Evolutionary conservation across 2,888 invertebrate species (phyloP).

Genomic region (Rhingia campestris): DNA sequence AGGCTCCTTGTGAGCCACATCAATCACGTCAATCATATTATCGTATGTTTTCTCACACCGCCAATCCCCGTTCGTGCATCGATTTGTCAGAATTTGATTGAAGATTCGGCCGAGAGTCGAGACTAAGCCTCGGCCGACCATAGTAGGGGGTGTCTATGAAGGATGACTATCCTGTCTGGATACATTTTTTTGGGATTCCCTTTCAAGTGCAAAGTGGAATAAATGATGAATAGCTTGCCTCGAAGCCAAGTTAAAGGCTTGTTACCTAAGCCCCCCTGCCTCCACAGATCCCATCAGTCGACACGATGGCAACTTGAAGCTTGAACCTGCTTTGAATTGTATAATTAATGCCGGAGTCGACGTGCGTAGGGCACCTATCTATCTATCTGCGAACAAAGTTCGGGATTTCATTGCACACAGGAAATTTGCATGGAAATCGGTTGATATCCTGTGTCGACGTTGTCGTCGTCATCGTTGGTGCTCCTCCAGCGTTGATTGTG

Average conservation of each 20-base stretch:
- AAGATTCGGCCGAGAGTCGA: constrained; percentile 55
- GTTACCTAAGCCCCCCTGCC: constrained; percentile 7
- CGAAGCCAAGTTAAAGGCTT: constrained; percentile 43
- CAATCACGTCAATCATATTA: constrained; percentile 64
- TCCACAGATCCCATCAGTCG: not conserved
- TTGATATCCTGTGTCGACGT: constrained; percentile 66
- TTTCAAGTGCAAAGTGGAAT: constrained; percentile 40
- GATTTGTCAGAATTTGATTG: constrained; percentile 69
- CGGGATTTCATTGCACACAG: constrained; percentile 62
- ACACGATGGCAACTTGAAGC: constrained; percentile 17
- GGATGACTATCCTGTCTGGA: constrained; percentile 27
- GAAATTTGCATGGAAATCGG: constrained; percentile 74
- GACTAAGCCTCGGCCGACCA: constrained; percentile 41
- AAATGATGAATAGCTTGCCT: constrained; percentile 66
- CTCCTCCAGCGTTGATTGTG: constrained; percentile 61
- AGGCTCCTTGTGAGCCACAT: constrained; percentile 36
- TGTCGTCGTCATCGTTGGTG: constrained; percentile 36
- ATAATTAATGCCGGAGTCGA: constrained; percentile 64
- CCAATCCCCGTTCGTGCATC: not conserved
- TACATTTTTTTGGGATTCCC: constrained; percentile 1
- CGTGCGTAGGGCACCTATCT: constrained; percentile 32
- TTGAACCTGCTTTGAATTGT: constrained; percentile 71
- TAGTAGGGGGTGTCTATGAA: constrained; percentile 20
- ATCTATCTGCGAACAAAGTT: constrained; percentile 32
- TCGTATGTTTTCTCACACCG: constrained; percentile 24